These are phyloP conservation scores for Montipora capitata DNA, from an alignment of 92 coral and sea anemone genomes.

Conservation along the genomic window DNA sequence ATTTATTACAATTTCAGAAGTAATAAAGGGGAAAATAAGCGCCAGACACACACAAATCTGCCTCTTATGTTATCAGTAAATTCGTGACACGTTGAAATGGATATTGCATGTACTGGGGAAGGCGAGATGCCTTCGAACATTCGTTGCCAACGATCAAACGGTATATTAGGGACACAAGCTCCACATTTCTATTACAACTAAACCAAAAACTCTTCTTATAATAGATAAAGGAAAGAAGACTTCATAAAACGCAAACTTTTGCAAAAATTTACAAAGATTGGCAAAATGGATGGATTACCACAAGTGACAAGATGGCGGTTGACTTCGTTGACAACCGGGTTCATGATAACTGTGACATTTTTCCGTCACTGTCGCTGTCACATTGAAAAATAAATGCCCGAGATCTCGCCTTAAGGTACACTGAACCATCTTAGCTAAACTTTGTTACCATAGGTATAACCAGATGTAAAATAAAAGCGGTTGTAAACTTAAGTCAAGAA, in stretches of 20 bases:
- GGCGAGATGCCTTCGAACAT: conserved; percentile 47
- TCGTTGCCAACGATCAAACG: not conserved
- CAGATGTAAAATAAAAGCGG: conserved; percentile 7
- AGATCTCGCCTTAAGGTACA: not conserved
- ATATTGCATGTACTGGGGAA: conserved; percentile 67
- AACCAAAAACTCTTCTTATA: not conserved
- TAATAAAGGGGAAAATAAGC: not conserved
- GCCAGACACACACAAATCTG: not conserved
- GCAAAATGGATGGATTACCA: conserved; percentile 13
- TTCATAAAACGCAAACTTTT: not conserved
- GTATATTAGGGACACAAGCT: not conserved
- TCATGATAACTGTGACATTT: not conserved
- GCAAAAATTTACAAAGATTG: conserved; percentile 9
- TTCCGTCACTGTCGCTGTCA: not conserved
- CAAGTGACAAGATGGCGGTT: conserved; percentile 64
- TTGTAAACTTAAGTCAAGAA: conserved; percentile 27
- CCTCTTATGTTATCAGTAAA: conserved; percentile 22
- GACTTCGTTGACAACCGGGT: conserved; percentile 12
- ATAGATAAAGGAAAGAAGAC: not conserved
- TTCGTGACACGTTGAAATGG: conserved; percentile 75
- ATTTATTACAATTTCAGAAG: not conserved
- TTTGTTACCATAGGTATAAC: no score
- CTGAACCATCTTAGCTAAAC: not conserved
- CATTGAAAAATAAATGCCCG: not conserved
- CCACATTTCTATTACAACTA: not conserved